phyloP scores from a whole-genome alignment of 1,140 invertebrate species.

The Varroa destructor region DNA sequence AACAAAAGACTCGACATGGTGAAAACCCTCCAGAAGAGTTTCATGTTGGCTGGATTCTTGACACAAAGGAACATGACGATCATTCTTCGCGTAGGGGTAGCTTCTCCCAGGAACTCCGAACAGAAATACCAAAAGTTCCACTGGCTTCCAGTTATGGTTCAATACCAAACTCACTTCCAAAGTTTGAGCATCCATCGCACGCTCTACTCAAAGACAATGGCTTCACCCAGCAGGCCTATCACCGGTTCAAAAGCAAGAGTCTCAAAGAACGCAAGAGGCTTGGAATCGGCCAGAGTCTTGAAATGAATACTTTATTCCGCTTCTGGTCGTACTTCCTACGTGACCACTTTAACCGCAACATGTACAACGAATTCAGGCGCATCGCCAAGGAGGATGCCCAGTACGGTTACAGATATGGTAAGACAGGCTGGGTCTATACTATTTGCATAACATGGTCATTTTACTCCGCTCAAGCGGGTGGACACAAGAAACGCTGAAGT shows the following conservation, averaged over 20 bases:
- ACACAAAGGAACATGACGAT: slow-evolving; percentile 63
- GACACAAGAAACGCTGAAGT: no score
- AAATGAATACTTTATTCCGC: slow-evolving; percentile 92
- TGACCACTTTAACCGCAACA: slow-evolving; percentile 93
- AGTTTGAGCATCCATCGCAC: slow-evolving; percentile 91
- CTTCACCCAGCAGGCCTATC: slow-evolving; percentile 91
- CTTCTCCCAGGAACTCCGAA: slow-evolving; percentile 34
- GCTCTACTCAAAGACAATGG: slow-evolving; percentile 88
- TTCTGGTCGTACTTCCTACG: slow-evolving; percentile 99
- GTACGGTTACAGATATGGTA: slow-evolving; percentile 64
- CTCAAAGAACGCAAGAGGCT: slow-evolving; percentile 81
- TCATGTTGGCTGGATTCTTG: slow-evolving; percentile 94
- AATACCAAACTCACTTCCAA: slow-evolving; percentile 58
- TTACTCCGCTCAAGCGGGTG: no score
- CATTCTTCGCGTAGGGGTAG: slow-evolving; percentile 54
- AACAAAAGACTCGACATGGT: slow-evolving; percentile 79
- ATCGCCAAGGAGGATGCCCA: slow-evolving; percentile 81
- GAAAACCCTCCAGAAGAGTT: slow-evolving; percentile 84
- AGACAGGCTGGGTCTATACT: no score
- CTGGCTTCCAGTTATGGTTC: slow-evolving; percentile 40
- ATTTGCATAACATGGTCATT: no score
- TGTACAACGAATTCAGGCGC: slow-evolving; percentile 90
- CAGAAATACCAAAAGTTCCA: slow-evolving; percentile 3
- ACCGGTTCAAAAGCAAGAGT: slow-evolving; percentile 82
- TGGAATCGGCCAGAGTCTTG: slow-evolving; percentile 79